Base-by-base conservation (phyloP, 2,888 invertebrate species). In the Zygothrica quintamaculata region DNA sequence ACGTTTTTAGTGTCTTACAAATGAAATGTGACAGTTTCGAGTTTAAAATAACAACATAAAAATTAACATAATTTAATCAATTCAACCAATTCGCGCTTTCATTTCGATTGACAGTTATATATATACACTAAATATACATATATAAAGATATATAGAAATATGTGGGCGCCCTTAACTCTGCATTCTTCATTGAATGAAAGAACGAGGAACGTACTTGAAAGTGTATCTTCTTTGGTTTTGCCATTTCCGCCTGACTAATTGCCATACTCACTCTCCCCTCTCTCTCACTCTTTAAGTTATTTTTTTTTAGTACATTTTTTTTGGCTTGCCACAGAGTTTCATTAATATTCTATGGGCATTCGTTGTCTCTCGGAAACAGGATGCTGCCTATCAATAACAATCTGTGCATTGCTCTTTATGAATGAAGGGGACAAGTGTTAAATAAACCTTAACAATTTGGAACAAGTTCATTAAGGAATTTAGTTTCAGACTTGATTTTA, bases 51-150 rank as follows among this genome's bases (percentile, higher is more conserved):
- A 70, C 64, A 68, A 72, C 58, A 55, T 8, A 11, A 37, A 76
- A 80, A 84, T 86, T 86, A 77, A 77, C 84, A 86, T 82, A 86
- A 84, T 80, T 84, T 77, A 87, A 87, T 84, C 81, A 77, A 84
- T 67, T n/a, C n/a, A n/a, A 84, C 76, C 84, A 87, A 82, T 87
- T 82, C 87, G 84, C 73, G 75, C 84, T 59, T 60, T 67, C 77
- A 67, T 57, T 56, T 65, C 40, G 50, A 29, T 62, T 75, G 82
- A 69, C 85, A 67, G 73, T 51, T 71, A 39, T 51, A 34, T 40
- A 1, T 25, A 13, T 22, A n/a, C n/a, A n/a, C n/a, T n/a, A n/a
- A n/a, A 22, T 22, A 22, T 22, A 0, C 33, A 31, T 11, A 16
- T 12, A 25, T 52, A 6, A n/a, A n/a, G n/a, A n/a, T 12, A 26